Evolutionary conservation across 1,140 invertebrate genomes (phyloP), one percentile per base, ranked within the genome.

Genomic region (Sitophilus oryzae): DNA sequence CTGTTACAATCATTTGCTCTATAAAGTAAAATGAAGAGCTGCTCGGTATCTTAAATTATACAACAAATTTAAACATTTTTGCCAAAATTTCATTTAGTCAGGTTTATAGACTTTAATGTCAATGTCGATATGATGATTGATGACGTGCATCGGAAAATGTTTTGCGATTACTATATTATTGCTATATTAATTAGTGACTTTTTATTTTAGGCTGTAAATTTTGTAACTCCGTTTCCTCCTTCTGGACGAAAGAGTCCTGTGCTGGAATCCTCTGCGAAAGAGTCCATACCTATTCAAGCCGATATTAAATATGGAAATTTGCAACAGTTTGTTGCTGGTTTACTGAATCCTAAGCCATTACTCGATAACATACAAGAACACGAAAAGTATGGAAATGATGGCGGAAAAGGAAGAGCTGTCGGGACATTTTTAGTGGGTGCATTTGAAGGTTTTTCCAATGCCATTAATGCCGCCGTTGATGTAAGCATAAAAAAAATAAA

Each of bases 301-400:
- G 66, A 68, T 40, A 71, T 74, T 0, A 49, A 72, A 3, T 76
- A 78, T 35, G 73, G 74, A 37, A 71, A 72, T 38, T 40, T 73
- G n/a, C 74, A 77, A 43, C 64, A 72, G 23, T 49, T 72, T 8
- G 72, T 74, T 2, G 75, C 73, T 11, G 70, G 70, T 38, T 44
- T 78, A n/a, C 70, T 74, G 23, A 58, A 78, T 70, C 82, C 83
- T 0, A 76, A 76, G 53, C 82, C 84, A 0, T 73, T 86, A n/a
- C 76, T 86, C 1, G 84, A 86, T 58, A 78, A 77, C 11, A 83
- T 83, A 46, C 71, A 65, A 43, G 82, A 85, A 65, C 75, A 84
- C 37, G 82, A 86, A 21, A 86, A 85, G 63, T 86, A 85, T 63
- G 83, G 83, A 1, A 86, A 86, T 59, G 71, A 68, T 10, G 83